These are phyloP conservation scores for Nothocercus julius DNA, from an alignment of 2,113 vertebrate genomes.

Conservation along the genomic window DNA sequence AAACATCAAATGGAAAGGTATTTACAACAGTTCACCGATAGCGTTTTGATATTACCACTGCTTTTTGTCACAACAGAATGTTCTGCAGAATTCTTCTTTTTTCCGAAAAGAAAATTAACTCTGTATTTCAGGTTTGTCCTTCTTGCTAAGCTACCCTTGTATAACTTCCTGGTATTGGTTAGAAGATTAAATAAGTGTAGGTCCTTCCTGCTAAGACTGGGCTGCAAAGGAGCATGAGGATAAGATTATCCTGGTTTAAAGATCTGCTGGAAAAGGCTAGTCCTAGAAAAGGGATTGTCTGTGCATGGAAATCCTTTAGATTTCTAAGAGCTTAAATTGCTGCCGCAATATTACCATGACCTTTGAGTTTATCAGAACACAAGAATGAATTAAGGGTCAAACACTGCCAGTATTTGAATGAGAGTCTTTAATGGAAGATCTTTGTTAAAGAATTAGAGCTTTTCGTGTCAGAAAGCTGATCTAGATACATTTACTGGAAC, in stretches of 20 bases:
- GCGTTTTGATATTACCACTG: background rate
- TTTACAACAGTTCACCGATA: background rate
- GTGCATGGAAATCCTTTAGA: background rate
- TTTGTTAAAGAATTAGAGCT: background rate
- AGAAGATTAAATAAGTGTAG: background rate
- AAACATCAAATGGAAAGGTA: background rate
- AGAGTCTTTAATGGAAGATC: background rate
- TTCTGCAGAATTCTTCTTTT: background rate
- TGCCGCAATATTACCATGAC: background rate
- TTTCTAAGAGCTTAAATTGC: background rate
- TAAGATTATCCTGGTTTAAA: background rate
- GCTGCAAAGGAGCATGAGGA: background rate
- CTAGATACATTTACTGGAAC: background rate
- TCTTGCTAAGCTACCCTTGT: background rate
- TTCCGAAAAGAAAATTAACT: background rate
- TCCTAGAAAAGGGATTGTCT: background rate
- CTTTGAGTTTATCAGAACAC: background rate
- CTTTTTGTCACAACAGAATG: background rate
- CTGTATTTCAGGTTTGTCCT: background rate
- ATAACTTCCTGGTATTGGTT: background rate
- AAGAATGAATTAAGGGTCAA: background rate
- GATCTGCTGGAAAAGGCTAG: background rate
- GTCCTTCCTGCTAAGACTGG: background rate
- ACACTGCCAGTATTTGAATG: background rate
- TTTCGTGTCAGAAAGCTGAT: background rate